phyloP scores from a whole-genome alignment of 2,113 vertebrate species.

The Triplophysa tibetana region DNA sequence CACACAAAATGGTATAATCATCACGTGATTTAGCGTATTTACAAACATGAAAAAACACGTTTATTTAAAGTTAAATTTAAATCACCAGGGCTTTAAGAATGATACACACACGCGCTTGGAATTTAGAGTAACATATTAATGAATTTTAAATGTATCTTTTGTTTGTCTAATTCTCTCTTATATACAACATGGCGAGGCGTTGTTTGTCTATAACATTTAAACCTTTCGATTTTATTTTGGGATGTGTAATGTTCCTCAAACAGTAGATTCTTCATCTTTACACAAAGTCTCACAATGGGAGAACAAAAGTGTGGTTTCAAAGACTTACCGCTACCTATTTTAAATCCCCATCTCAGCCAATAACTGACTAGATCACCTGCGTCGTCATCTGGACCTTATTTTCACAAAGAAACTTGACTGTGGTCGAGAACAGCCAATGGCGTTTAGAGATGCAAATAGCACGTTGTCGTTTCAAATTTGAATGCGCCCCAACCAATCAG shows the following conservation, averaged over 20 bases:
- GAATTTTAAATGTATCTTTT: too few relatives aligned
- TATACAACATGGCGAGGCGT: too few relatives aligned
- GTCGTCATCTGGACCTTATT: constrained; percentile 25
- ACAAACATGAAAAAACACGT: too few relatives aligned
- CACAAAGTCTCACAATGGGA: not conserved
- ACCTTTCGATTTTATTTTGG: not conserved
- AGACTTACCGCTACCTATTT: constrained; percentile 67
- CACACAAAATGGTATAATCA: too few relatives aligned
- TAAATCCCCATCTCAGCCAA: constrained; percentile 72
- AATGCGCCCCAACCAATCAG: constrained; percentile 57
- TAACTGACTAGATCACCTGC: not conserved
- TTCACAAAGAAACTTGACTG: constrained; percentile 9
- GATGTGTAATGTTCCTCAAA: not conserved
- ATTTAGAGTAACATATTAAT: too few relatives aligned
- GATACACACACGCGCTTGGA: too few relatives aligned
- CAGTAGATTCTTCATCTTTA: not conserved
- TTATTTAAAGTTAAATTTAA: too few relatives aligned
- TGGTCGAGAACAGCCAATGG: constrained; percentile 58
- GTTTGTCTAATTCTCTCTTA: too few relatives aligned
- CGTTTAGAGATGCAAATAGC: fast-evolving
- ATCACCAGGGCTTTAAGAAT: too few relatives aligned
- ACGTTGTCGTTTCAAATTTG: constrained; percentile 58
- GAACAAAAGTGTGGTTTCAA: not conserved
- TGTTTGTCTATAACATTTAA: too few relatives aligned
- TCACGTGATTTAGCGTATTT: too few relatives aligned